phyloP scores from a whole-genome alignment of 2,797 vertebrate species.

The Apogon talboti region DNA sequence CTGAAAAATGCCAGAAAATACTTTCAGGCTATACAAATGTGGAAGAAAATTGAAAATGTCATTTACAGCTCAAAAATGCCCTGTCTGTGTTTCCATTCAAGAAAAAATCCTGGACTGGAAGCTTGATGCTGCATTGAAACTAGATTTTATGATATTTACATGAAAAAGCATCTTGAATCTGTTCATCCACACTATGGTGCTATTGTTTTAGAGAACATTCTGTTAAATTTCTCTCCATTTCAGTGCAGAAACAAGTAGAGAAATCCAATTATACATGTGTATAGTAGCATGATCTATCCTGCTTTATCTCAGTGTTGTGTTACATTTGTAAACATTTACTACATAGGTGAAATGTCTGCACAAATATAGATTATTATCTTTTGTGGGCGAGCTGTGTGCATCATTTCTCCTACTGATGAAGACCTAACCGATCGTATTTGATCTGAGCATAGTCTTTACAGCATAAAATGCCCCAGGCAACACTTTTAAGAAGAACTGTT shows the following conservation, averaged over 20 bases:
- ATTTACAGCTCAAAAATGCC: not conserved
- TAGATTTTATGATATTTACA: no score
- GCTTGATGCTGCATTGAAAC: not conserved
- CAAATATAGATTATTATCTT: constrained; percentile 43
- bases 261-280: not conserved
- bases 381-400: constrained; percentile 22
- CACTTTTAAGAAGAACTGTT: constrained; percentile 63
- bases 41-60: not conserved
- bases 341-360: constrained; percentile 15
- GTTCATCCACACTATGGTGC: no score
- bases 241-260: no score
- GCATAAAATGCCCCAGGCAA: constrained; percentile 54
- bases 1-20: no score
- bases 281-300: not conserved
- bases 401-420: constrained; percentile 47
- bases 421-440: constrained; percentile 53
- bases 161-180: no score
- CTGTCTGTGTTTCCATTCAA: not conserved
- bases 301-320: not conserved
- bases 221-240: no score
- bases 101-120: not conserved
- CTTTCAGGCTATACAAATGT: not conserved
- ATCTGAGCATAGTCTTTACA: constrained; percentile 65
- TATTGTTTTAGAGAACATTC: no score
- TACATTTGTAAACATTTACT: constrained; percentile 12